Evolutionary conservation across 1,140 invertebrate species (phyloP).

Genomic region (Mesaphorura yosii): DNA sequence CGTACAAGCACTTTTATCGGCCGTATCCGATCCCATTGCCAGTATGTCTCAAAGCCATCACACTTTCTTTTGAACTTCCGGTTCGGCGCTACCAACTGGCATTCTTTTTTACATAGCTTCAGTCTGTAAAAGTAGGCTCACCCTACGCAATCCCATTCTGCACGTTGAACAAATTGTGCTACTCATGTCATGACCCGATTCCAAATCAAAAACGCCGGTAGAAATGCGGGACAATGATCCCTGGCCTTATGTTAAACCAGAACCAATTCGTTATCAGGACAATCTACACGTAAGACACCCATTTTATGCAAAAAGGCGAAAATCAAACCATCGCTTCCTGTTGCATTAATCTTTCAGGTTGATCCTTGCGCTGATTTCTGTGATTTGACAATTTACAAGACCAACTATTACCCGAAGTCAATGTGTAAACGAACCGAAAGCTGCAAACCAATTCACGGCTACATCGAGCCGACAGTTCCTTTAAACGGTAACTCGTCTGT

Average conservation of each 20-base stretch:
- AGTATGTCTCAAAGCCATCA: not conserved
- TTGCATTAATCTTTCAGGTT: too few species aligned
- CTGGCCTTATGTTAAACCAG: slow-evolving; percentile 21
- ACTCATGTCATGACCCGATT: slow-evolving; percentile 20
- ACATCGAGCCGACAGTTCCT: slow-evolving; percentile 7
- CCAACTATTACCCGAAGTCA: slow-evolving; percentile 12
- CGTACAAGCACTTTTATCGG: slow-evolving; percentile 20
- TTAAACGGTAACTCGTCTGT: slow-evolving; percentile 17
- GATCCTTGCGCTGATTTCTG: slow-evolving; percentile 26
- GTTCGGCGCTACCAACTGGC: too few species aligned
- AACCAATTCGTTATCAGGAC: slow-evolving; percentile 15
- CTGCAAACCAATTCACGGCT: slow-evolving; percentile 9
- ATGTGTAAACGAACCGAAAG: slow-evolving; percentile 5
- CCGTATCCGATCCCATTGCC: slow-evolving; percentile 6
- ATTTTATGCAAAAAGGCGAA: too few species aligned
- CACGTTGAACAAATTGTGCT: slow-evolving; percentile 19
- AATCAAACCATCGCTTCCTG: too few species aligned
- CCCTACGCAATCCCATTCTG: slow-evolving; percentile 26
- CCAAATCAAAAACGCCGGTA: slow-evolving; percentile 20
- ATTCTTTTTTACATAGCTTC: not conserved
- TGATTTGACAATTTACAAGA: slow-evolving; percentile 19
- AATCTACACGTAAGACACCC: too few species aligned
- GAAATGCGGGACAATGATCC: slow-evolving; percentile 24
- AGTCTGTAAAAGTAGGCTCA: slow-evolving; percentile 3
- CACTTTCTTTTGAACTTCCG: not conserved